These are phyloP conservation scores for Aquatica leii DNA, from an alignment of 2,888 invertebrate genomes.

Conservation along the genomic window DNA sequence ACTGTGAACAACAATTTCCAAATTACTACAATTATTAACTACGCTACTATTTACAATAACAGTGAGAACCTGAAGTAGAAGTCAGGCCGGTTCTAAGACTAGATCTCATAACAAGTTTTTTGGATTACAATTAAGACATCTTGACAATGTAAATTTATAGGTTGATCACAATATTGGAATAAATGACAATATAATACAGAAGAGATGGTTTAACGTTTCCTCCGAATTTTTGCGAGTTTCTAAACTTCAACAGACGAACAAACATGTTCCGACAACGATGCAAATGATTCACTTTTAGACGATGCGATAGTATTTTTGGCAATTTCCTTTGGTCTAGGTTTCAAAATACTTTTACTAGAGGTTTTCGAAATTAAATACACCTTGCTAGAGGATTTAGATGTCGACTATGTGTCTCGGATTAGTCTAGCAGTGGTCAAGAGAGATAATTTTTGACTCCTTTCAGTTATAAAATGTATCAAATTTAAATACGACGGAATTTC, in stretches of 20 bases:
- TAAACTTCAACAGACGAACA: background rate
- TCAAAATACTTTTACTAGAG: background rate
- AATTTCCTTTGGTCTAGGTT: background rate
- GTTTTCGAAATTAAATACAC: background rate
- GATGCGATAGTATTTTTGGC: background rate
- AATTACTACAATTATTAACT: too few species aligned
- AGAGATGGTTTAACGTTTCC: background rate
- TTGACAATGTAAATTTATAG: background rate
- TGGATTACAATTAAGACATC: background rate
- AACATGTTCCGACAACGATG: background rate
- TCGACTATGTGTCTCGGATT: background rate
- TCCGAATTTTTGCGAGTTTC: background rate
- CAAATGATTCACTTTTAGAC: background rate
- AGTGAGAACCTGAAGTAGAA: background rate
- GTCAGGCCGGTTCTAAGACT: slow-evolving; percentile 1
- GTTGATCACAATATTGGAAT: background rate
- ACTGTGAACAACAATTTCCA: too few species aligned
- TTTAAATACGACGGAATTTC: background rate
- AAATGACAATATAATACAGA: background rate
- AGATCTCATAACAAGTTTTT: background rate
- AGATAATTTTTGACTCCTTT: background rate
- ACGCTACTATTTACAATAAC: too few species aligned
- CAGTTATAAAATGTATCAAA: background rate
- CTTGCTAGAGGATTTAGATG: background rate
- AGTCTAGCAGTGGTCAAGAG: background rate